These are phyloP conservation scores for Philopedon plagiatum DNA, from an alignment of 2,888 invertebrate genomes.

Conservation along the genomic window DNA sequence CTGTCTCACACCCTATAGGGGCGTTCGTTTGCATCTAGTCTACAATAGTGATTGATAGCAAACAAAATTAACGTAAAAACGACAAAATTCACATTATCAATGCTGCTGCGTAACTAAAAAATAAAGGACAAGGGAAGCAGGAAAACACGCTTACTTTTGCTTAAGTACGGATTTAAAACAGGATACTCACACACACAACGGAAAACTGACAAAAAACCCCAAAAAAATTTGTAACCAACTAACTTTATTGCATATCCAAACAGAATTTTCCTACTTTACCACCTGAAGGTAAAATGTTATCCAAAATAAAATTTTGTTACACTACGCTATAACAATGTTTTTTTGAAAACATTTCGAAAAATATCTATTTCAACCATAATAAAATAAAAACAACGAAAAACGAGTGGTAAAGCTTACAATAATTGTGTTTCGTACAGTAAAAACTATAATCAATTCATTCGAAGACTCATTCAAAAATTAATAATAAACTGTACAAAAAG, in stretches of 20 bases:
- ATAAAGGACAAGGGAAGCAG: too few relatives aligned
- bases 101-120: too few relatives aligned
- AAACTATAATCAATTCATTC: slow-evolving; percentile 24
- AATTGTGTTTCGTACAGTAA: slow-evolving; percentile 10
- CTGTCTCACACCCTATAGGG: too few relatives aligned
- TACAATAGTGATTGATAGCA: too few relatives aligned
- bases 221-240: not conserved
- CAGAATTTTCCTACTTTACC: slow-evolving; percentile 32
- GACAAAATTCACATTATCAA: too few relatives aligned
- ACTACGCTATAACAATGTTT: slow-evolving; percentile 21
- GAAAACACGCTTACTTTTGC: too few relatives aligned
- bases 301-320: slow-evolving; percentile 26
- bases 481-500: slow-evolving; percentile 3
- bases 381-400: slow-evolving; percentile 20
- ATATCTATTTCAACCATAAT: slow-evolving; percentile 10
- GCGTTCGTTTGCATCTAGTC: too few relatives aligned
- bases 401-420: slow-evolving; percentile 43
- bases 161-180: too few relatives aligned
- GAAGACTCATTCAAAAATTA: slow-evolving; percentile 10
- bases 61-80: too few relatives aligned
- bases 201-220: slow-evolving; percentile 12
- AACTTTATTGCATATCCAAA: slow-evolving; percentile 14
- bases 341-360: slow-evolving; percentile 15
- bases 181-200: too few relatives aligned
- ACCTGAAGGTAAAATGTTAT: slow-evolving; percentile 35